Evolutionary conservation across 1,140 invertebrate species (phyloP).

Genomic region (Sycophaga agraensis): DNA sequence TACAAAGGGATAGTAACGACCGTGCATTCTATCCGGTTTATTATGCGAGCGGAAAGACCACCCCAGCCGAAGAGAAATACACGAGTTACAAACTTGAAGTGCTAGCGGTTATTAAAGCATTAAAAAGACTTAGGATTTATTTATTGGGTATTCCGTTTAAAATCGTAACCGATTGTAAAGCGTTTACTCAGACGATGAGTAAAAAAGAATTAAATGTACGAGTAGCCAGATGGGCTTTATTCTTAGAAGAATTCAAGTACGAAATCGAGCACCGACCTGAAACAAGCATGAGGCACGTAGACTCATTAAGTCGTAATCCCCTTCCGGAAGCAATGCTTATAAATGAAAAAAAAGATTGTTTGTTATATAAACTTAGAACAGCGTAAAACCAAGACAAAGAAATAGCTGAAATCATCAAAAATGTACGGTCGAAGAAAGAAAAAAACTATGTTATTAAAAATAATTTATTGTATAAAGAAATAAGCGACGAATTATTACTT

Average conservation of each 20-base stretch:
- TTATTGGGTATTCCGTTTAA: slow-evolving; percentile 45
- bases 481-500: not conserved
- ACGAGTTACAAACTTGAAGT: slow-evolving; percentile 47
- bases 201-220: slow-evolving; percentile 36
- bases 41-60: not conserved
- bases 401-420: not conserved
- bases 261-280: not conserved
- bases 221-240: slow-evolving; percentile 37
- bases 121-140: slow-evolving; percentile 50
- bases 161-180: slow-evolving; percentile 43
- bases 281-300: not conserved
- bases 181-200: slow-evolving; percentile 38
- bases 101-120: slow-evolving; percentile 42
- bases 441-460: not conserved
- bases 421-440: not conserved
- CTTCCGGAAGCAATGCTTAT: not conserved
- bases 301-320: not conserved
- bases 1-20: no score
- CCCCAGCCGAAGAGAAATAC: slow-evolving; percentile 33
- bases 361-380: not conserved
- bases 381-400: not conserved
- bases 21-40: not conserved
- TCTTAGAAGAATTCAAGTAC: not conserved
- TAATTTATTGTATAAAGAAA: not conserved
- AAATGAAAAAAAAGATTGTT: not conserved